Percentiles rank a stretch among this genome's conserved stretches.
These are phyloP conservation scores for Daboia siamensis DNA, from an alignment of 2,113 vertebrate species.

Conservation along the genomic window DNA sequence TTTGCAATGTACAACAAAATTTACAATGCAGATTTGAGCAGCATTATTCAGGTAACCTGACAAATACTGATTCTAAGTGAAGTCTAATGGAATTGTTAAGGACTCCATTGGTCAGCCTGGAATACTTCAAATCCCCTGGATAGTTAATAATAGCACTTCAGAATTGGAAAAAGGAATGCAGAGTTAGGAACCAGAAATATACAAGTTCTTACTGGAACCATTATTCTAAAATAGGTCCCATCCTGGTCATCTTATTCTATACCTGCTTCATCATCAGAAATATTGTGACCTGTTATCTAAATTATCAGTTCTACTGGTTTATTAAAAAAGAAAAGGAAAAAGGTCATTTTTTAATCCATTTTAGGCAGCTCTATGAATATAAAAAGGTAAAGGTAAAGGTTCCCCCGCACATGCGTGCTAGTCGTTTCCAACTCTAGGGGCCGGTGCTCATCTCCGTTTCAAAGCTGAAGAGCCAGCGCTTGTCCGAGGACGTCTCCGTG, in stretches of 20 bases:
- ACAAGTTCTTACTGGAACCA: not conserved
- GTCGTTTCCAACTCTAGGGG: too few relatives aligned
- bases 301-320: not conserved
- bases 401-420: too few relatives aligned
- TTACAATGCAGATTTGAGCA: too few relatives aligned
- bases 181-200: not conserved
- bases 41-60: not conserved
- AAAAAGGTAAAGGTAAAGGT: too few relatives aligned
- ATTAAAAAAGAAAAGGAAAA: not conserved
- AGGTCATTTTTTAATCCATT: too few relatives aligned
- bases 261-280: not conserved
- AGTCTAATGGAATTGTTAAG: not conserved
- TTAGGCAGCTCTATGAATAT: not conserved
- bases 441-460: too few relatives aligned
- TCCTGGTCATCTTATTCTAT: not conserved
- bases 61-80: not conserved
- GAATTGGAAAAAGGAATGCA: not conserved
- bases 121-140: not conserved
- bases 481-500: too few relatives aligned
- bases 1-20: not conserved
- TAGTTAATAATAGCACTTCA: not conserved
- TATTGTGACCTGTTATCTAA: not conserved
- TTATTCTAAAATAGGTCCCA: not conserved
- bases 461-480: too few relatives aligned
- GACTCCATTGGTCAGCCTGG: not conserved